phyloP scores from a whole-genome alignment of 2,113 vertebrate species.

The Hassar affinis region DNA sequence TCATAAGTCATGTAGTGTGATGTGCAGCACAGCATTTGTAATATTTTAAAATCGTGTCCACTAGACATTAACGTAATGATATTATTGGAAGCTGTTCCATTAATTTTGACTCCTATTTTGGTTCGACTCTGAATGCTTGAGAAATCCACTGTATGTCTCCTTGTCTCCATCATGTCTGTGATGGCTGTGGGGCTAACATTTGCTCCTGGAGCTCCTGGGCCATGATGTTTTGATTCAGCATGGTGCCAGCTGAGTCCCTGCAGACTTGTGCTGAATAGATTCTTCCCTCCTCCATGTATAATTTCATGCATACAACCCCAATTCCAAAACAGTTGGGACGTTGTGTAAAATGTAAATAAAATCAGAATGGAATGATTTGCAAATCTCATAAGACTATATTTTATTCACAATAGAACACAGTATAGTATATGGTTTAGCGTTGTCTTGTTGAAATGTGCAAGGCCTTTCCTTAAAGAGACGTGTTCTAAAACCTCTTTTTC shows the following conservation, averaged over 20 bases:
- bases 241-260: conserved; percentile 15
- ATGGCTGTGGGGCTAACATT: conserved; percentile 28
- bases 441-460: no score
- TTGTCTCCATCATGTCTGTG: conserved; percentile 41
- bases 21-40: neutral
- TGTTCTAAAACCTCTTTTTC: no score
- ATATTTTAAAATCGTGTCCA: neutral
- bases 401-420: no score
- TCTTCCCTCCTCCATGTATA: neutral
- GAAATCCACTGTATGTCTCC: neutral
- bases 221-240: conserved; percentile 22
- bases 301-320: no score
- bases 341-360: no score
- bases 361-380: no score
- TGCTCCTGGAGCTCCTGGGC: conserved; percentile 48
- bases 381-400: no score
- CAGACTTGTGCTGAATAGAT: neutral
- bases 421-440: no score
- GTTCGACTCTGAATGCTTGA: neutral
- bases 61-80: neutral
- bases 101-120: neutral
- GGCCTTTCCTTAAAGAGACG: no score
- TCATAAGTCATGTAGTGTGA: neutral
- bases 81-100: neutral
- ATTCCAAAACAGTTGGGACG: no score